Evolutionary conservation across 2,888 invertebrate species (phyloP), one percentile per base, ranked within the genome.

Genomic region (Macropis europaea): DNA sequence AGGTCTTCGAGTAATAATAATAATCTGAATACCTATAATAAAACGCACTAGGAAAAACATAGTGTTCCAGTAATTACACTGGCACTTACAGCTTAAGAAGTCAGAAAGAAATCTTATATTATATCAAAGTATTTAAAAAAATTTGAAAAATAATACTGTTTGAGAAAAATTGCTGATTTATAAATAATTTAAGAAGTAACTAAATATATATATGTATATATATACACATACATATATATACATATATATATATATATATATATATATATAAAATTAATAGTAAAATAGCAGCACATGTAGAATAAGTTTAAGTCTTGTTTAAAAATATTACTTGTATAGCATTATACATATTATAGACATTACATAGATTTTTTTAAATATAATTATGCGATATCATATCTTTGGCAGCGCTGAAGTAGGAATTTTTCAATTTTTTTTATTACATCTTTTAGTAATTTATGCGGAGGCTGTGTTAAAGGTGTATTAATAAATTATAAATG

Each of bases 361-460:
- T 62, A 30, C 15, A 50, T 56, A 67, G 34, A 56, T 59, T 34
- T 66, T 45, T 61, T 32, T 26, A 32, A 50, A 64, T 57, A 42
- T 54, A 73, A 47, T 48, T 57, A 54, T 56, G 13, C 9, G 52
- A 53, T 48, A 71, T 36, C 19, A 40, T 64, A 24, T 50, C 36
- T 19, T 22, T 42, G 61, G 45, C 52, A 56, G 42, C 61, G 48
- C 43, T 42, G 42, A 73, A 52, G 40, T 64, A 66, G 53, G 32
- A 64, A 57, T 53, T 70, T 71, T 43, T 68, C 45, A 43, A 62
- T 36, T 52, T 59, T 67, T 38, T 72, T 71, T n/a, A n/a, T 70
- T 73, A 72, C 64, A 72, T 62, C 70, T 66, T 74, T 68, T 75
- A 77, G 52, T 79, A 52, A 77, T 79, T 73, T 75, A 76, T 72